Percentiles rank a stretch among this genome's conserved stretches.
Evolutionary conservation across 2,797 vertebrate species (phyloP).

Genomic region (Picus viridis): DNA sequence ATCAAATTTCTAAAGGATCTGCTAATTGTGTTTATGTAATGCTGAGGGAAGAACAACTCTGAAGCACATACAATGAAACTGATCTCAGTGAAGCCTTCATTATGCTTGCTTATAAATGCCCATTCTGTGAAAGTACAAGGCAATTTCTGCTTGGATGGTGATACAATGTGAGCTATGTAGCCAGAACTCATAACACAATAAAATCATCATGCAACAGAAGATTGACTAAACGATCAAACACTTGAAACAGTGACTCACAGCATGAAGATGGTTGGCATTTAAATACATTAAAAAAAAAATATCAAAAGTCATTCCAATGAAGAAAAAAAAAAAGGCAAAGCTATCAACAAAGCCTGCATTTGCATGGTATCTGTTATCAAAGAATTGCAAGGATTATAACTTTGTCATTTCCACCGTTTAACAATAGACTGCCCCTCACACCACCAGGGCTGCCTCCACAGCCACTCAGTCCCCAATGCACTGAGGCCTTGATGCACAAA

Average conservation of each 20-base stretch:
- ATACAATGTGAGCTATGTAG: conserved; percentile 20
- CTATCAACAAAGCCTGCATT: conserved; percentile 28
- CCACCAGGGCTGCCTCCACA: too few species aligned
- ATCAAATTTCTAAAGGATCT: conserved; percentile 24
- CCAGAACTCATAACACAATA: neutral
- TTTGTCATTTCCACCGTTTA: neutral
- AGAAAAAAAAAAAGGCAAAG: neutral
- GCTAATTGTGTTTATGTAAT: conserved; percentile 9
- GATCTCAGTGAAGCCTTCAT: neutral
- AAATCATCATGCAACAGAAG: conserved; percentile 40
- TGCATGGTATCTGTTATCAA: neutral
- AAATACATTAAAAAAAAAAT: conserved; percentile 14
- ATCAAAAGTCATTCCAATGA: conserved; percentile 27
- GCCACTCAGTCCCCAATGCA: too few species aligned
- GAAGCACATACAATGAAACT: neutral
- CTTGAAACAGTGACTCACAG: conserved; percentile 56
- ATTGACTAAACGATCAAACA: conserved; percentile 58
- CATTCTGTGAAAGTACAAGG: neutral
- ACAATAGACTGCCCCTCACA: neutral
- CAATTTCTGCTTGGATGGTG: neutral
- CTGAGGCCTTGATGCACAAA: too few species aligned
- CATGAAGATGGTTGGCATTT: conserved; percentile 55
- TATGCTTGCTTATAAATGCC: neutral
- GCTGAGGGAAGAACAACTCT: neutral
- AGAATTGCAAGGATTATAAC: neutral